Conservation (phyloP, 35 echinoderm and acorn worm species). For the Strongylocentrotus purpuratus region DNA sequence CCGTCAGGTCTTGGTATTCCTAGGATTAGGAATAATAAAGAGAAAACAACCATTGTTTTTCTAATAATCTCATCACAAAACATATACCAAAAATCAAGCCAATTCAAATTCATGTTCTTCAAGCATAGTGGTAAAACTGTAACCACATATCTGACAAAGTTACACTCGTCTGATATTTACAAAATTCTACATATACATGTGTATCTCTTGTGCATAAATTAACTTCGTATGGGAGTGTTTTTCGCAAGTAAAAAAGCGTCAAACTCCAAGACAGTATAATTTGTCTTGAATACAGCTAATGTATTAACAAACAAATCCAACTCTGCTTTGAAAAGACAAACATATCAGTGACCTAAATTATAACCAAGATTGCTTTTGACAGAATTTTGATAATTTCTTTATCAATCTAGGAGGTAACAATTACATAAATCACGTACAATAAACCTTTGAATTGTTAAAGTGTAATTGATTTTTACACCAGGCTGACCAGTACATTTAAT, state of each 20-base stretch:
- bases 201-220: neutral
- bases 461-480: neutral
- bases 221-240: no score
- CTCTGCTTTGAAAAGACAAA: no score
- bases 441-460: neutral
- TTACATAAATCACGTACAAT: no score
- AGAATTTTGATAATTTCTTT: neutral
- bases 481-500: neutral
- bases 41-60: neutral
- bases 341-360: no score
- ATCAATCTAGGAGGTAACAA: neutral
- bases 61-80: neutral
- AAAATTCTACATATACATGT: neutral
- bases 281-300: no score
- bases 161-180: neutral
- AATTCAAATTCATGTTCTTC: neutral
- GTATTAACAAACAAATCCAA: no score
- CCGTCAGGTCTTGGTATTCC: conserved; percentile 97
- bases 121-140: neutral
- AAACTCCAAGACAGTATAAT: no score
- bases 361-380: neutral
- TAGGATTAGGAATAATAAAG: conserved; percentile 9
- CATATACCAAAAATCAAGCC: neutral
- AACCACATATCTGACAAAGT: neutral
- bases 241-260: no score